Base-by-base conservation (phyloP, 2,888 invertebrate genomes). In the Desoria tigrina region DNA sequence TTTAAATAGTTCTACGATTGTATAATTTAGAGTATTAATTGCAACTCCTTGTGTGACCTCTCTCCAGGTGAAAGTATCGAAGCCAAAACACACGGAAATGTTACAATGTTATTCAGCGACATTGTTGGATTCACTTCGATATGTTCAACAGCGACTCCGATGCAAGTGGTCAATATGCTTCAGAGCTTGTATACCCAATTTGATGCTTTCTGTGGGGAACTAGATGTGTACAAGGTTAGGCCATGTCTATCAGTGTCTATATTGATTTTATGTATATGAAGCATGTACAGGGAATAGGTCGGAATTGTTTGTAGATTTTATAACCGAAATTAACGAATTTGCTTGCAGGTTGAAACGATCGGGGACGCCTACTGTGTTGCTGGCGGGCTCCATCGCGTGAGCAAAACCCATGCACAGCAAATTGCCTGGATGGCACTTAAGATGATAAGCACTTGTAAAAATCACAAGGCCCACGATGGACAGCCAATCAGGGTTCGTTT, bases 331-430 rank as follows among this genome's bases (percentile, higher is more conserved):
- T 32, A 32, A 32, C 32, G 4, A 21, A 24, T 51, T 45, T 61
- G 55, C 6, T 59, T 69, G 1, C 79, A 92, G 93, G 92, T 95
- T 76, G 96, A 96, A 81, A 96, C 95, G 6, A 96, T 96, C 77
- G 95, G 95, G 0, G 95, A 96, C 79, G 95, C 95, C 0, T 96
- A 96, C 78, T 95, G 95, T 78, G 95, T 95, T 4, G 95, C 95
- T 0, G 94, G 94, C 62, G 95, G 95, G 0, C 83, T 96, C 7
- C 95, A 95, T 80, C 88, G 89, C 71, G 87, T 87, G 77, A 92
- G 90, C 57, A 85, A 86, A 42, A 92, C 91, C 63, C 95, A 96
- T 79, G 94, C 95, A 23, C 91, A 92, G 74, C 94, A 94, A 81
- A 94, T 94, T 49, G 92, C 94, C 2, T 95, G 94, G 94, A 96